Conservation (phyloP, 2,113 vertebrate genomes). For the Triplophysa dalaica region DNA sequence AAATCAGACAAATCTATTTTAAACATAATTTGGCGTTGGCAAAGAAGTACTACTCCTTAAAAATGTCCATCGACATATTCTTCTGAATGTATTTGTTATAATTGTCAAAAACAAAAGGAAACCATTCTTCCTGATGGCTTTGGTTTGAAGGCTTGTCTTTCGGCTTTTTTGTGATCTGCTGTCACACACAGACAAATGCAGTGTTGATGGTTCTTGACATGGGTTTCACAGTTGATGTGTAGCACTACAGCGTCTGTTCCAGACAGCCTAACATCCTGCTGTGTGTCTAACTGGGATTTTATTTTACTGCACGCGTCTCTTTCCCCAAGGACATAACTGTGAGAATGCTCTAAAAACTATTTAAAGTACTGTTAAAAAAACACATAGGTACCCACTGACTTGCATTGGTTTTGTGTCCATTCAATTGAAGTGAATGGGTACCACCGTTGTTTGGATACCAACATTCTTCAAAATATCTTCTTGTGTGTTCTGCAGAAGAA, state of each 20-base stretch:
- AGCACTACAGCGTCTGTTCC: neutral
- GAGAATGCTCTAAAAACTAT: neutral
- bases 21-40: neutral
- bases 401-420: no score
- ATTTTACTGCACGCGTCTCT: neutral
- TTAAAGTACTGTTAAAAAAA: no score
- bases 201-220: neutral
- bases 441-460: no score
- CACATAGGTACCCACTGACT: no score
- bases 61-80: neutral
- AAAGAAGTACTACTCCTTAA: neutral
- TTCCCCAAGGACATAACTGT: neutral
- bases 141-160: constrained; percentile 3
- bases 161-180: neutral
- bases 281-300: neutral
- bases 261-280: neutral
- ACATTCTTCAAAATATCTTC: no score
- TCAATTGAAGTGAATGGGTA: no score
- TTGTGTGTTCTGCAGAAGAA: no score
- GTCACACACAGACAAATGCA: neutral
- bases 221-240: neutral
- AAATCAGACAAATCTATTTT: neutral
- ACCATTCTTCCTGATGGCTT: constrained; percentile 1
- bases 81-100: constrained; percentile 2
- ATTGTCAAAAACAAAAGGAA: constrained; percentile 20